Percentiles rank a stretch among this genome's conserved stretches.
phyloP scores from a whole-genome alignment of 2,888 invertebrate species.

The Drosophila setosimentum region DNA sequence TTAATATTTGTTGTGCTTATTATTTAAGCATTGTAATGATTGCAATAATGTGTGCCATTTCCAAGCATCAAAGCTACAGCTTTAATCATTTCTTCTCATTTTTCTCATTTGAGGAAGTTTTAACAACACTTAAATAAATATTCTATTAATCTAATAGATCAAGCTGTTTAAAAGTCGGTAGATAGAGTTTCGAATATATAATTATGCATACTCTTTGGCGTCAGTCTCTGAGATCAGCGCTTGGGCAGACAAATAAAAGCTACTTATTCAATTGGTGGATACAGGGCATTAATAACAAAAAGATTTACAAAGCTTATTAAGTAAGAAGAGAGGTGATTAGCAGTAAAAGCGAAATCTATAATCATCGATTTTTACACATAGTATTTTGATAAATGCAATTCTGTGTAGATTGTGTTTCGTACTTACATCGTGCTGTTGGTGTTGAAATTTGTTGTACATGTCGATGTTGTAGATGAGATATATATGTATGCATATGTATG shows the following conservation, averaged over 20 bases:
- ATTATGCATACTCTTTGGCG: not conserved
- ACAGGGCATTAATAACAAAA: slow-evolving; percentile 9
- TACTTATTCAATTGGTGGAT: not conserved
- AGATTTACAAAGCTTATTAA: slow-evolving; percentile 56
- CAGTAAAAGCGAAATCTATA: slow-evolving; percentile 64
- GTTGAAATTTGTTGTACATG: slow-evolving; percentile 82
- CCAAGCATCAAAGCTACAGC: not conserved
- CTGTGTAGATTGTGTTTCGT: slow-evolving; percentile 82
- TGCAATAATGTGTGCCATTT: not conserved
- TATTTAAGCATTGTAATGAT: not conserved
- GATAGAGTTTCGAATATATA: not conserved
- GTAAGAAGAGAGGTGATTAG: slow-evolving; percentile 44
- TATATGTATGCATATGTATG: slow-evolving; percentile 56
- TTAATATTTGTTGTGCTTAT: not conserved
- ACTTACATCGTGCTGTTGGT: slow-evolving; percentile 86
- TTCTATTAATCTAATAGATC: not conserved
- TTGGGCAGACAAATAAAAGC: not conserved
- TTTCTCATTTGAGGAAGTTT: not conserved
- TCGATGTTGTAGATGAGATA: slow-evolving; percentile 74
- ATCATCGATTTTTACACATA: slow-evolving; percentile 57
- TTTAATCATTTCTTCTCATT: not conserved
- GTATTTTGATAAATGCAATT: slow-evolving; percentile 66
- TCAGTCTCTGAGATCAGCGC: not conserved
- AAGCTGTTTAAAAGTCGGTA: not conserved
- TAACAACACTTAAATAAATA: not conserved